These are phyloP conservation scores for Hydrotaea cyrtoneurina DNA, from an alignment of 2,888 invertebrate genomes.

Conservation along the genomic window DNA sequence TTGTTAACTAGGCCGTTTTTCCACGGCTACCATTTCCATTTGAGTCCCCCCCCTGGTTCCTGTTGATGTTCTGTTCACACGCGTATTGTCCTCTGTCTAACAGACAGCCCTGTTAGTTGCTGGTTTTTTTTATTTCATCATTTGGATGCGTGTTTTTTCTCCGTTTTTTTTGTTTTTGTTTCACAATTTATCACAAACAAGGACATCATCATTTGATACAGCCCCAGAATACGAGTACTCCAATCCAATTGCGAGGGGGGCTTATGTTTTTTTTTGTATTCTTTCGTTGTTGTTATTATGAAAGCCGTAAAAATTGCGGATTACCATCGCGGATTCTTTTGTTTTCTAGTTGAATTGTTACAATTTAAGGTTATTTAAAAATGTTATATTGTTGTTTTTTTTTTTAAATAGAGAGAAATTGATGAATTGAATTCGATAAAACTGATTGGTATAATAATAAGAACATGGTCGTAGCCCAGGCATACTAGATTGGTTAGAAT, in stretches of 20 bases:
- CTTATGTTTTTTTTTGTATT: slow-evolving; percentile 72
- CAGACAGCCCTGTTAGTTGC: slow-evolving; percentile 48
- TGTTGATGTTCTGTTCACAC: slow-evolving; percentile 65
- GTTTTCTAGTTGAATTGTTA: slow-evolving; percentile 68
- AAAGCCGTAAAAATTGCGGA: slow-evolving; percentile 80
- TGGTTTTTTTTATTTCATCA: slow-evolving; percentile 63
- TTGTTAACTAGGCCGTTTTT: slow-evolving; percentile 47
- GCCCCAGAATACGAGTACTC: neutral
- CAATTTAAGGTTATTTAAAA: neutral
- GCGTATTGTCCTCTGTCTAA: slow-evolving; percentile 62
- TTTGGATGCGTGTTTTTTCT: slow-evolving; percentile 61
- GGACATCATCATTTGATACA: slow-evolving; percentile 62
- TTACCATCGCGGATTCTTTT: slow-evolving; percentile 78
- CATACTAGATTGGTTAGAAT: too few relatives aligned
- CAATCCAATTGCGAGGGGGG: slow-evolving; percentile 65
- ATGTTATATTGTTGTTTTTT: too few relatives aligned
- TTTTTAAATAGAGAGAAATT: too few relatives aligned
- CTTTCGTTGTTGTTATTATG: slow-evolving; percentile 74
- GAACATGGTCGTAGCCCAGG: too few relatives aligned
- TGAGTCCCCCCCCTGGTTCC: slow-evolving; percentile 4
- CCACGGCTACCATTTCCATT: slow-evolving; percentile 25
- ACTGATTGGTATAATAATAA: too few relatives aligned
- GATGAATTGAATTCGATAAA: too few relatives aligned
- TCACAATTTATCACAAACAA: slow-evolving; percentile 68
- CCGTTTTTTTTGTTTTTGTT: slow-evolving; percentile 64